These are phyloP conservation scores for Nomada fabriciana DNA, from an alignment of 2,888 invertebrate species.

Conservation along the genomic window DNA sequence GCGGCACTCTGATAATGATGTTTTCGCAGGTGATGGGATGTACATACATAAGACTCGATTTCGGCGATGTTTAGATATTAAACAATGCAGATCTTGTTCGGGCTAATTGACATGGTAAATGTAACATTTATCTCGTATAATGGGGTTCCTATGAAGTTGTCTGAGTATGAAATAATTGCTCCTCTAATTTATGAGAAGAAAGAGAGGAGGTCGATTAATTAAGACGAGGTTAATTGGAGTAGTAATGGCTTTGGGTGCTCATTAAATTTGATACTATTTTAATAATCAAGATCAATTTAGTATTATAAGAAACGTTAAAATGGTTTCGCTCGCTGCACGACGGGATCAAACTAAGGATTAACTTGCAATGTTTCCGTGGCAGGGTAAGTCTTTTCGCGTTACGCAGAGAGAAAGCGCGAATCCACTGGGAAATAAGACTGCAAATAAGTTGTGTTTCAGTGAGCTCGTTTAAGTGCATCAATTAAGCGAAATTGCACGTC, in stretches of 20 bases:
- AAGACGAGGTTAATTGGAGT: too few relatives aligned
- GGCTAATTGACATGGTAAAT: too few relatives aligned
- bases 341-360: not conserved
- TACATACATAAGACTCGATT: not conserved
- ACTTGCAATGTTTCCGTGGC: not conserved
- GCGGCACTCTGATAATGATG: not conserved
- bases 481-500: conserved; percentile 24
- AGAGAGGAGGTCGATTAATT: too few relatives aligned
- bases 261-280: too few relatives aligned
- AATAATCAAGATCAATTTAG: not conserved
- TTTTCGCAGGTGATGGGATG: not conserved
- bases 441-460: conserved; percentile 27
- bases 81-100: too few relatives aligned
- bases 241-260: too few relatives aligned
- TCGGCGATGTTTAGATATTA: too few relatives aligned
- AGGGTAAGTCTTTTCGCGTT: not conserved
- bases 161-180: too few relatives aligned
- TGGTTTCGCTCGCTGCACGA: not conserved
- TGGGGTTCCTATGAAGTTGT: too few relatives aligned
- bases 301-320: not conserved
- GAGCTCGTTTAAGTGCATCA: conserved; percentile 20
- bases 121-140: too few relatives aligned
- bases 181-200: too few relatives aligned
- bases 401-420: not conserved
- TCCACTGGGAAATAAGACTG: not conserved